Evolutionary conservation across 2,888 invertebrate species (phyloP), one percentile per base, ranked within the genome.

Genomic region (Eulithis prunata): DNA sequence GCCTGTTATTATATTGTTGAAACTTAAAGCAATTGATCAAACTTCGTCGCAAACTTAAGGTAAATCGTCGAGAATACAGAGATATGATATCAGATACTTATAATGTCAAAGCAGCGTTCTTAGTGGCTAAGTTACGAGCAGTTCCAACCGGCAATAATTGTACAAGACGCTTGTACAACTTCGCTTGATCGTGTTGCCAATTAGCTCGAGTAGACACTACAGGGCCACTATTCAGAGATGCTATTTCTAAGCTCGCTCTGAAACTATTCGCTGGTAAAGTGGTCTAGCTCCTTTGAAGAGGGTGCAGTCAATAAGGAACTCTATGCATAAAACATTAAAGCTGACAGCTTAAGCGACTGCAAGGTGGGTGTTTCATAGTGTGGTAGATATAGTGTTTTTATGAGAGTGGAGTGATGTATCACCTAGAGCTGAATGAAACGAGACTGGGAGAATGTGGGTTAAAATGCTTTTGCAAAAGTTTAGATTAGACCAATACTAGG

Each of bases 61-160:
- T 57, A 38, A 57, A 49, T 14, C 14, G 14, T 49, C 4, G 13
- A 21, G 8, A 10, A 5, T 13, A 51, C 59, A 41, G 54, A 41
- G 55, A 51, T 21, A 21, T 64, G 28, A 60, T 57, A 60, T 52
- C 52, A 47, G 60, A 28, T 54, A 55, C 57, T 45, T 61, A 49
- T 14, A 57, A 61, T 53, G 36, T 57, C 38, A 45, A 36, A 12
- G 6, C 21, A 51, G 49, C 38, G 28, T 36, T 66, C 47, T 57
- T 54, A 62, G 54, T 51, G 45, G 28, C 53, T 43, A 51, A 58
- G 51, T 54, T 41, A 57, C 52, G 13, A 13, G 46, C 47, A 12
- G 43, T 54, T 38, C 38, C 13, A 10, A 58, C 62, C 62, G 55
- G 62, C 58, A 62, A 45, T 45, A 36, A 14, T 53, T 13, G 21